Evolutionary conservation across 2,888 invertebrate genomes (phyloP).

Genomic region (Balanococcus diminutus): DNA sequence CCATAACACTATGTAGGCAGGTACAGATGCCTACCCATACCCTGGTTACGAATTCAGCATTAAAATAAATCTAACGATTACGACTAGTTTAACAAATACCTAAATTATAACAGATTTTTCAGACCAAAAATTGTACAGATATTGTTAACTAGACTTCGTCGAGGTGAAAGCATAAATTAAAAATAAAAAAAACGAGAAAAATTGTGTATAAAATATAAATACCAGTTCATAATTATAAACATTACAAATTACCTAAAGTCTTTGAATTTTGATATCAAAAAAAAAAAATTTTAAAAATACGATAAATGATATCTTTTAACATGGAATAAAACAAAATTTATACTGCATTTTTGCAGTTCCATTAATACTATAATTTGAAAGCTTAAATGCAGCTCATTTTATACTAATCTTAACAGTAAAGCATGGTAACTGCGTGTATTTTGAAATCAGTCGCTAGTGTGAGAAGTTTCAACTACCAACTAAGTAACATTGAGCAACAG

Average conservation of each 20-base stretch:
- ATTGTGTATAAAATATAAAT: neutral
- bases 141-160: neutral
- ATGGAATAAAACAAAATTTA: neutral
- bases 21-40: neutral
- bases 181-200: neutral
- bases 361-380: neutral
- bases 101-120: neutral
- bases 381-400: slow-evolving; percentile 16
- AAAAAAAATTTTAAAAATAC: too few relatives aligned
- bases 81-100: slow-evolving; percentile 14
- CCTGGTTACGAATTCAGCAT: neutral
- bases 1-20: too few relatives aligned
- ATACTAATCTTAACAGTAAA: slow-evolving; percentile 30
- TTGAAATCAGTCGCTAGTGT: slow-evolving; percentile 34
- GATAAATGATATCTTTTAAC: neutral
- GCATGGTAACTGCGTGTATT: slow-evolving; percentile 33
- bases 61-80: neutral
- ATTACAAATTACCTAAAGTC: neutral
- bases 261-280: neutral
- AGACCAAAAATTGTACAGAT: neutral
- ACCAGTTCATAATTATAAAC: neutral
- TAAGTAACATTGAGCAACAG: neutral
- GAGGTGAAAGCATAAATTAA: neutral
- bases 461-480: neutral
- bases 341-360: neutral